These are phyloP conservation scores for Mesochorus sp. DNA, from an alignment of 2,888 invertebrate species.

Conservation along the genomic window DNA sequence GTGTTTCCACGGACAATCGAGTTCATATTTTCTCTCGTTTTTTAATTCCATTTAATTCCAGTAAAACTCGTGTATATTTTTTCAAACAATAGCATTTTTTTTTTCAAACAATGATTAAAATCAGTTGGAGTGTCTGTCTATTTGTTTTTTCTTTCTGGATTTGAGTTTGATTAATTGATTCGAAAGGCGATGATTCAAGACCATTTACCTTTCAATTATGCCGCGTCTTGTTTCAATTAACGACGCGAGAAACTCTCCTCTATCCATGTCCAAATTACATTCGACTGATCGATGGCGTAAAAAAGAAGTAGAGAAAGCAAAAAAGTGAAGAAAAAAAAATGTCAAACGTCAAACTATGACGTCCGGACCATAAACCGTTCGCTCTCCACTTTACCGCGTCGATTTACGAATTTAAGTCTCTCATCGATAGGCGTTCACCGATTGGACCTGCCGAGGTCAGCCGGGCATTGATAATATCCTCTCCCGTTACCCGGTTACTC, in stretches of 20 bases:
- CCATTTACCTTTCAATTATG: conserved; percentile 22
- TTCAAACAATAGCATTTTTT: no score
- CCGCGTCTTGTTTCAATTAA: background rate
- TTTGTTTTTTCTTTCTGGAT: no score
- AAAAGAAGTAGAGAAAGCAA: conserved; percentile 11
- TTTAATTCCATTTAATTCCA: no score
- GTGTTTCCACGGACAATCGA: no score
- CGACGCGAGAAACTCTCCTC: background rate
- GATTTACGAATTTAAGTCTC: conserved; percentile 54
- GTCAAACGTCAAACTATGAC: background rate
- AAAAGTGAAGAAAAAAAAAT: background rate
- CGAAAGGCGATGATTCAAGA: background rate
- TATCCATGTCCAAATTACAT: conserved; percentile 26
- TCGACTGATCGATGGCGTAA: conserved; percentile 38
- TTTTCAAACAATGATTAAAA: no score
- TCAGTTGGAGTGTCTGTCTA: no score
- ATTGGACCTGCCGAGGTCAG: conserved; percentile 46
- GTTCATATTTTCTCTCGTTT: no score
- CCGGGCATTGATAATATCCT: conserved; percentile 60
- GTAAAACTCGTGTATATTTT: no score
- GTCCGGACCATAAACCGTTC: conserved; percentile 28
- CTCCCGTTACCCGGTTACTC: conserved; percentile 36
- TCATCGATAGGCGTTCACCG: conserved; percentile 53
- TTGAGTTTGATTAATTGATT: background rate
- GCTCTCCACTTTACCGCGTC: conserved; percentile 45